Evolutionary conservation across 1,140 invertebrate genomes (phyloP).

Genomic region (Brachionus sp.): DNA sequence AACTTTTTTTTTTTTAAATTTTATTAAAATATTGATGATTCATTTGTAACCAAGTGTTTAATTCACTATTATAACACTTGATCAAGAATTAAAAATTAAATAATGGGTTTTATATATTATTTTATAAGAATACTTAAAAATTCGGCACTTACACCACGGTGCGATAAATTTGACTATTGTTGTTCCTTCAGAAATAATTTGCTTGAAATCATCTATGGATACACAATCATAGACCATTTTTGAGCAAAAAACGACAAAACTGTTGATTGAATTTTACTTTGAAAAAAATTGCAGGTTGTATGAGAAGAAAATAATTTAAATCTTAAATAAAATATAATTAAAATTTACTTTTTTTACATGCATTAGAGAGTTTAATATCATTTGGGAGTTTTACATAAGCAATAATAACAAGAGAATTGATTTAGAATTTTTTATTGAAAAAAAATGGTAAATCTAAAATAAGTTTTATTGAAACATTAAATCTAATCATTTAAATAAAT

Average conservation of each 20-base stretch:
- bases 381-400: neutral
- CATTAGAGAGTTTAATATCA: neutral
- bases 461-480: neutral
- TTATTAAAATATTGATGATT: no score
- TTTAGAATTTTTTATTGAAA: neutral
- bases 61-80: no score
- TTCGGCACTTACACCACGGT: neutral
- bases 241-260: neutral
- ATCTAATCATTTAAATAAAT: neutral
- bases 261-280: neutral
- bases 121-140: no score
- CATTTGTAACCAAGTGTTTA: no score
- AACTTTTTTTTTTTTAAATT: no score
- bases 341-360: neutral
- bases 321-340: neutral
- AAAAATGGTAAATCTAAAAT: constrained; percentile 2
- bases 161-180: neutral
- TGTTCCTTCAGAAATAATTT: neutral
- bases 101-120: no score
- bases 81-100: no score
- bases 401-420: neutral
- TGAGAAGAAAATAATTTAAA: neutral
- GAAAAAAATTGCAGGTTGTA: neutral
- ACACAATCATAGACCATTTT: constrained; percentile 31
- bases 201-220: constrained; percentile 24